These are phyloP conservation scores for Catocala sponsa DNA, from an alignment of 2,888 invertebrate species.

Conservation along the genomic window DNA sequence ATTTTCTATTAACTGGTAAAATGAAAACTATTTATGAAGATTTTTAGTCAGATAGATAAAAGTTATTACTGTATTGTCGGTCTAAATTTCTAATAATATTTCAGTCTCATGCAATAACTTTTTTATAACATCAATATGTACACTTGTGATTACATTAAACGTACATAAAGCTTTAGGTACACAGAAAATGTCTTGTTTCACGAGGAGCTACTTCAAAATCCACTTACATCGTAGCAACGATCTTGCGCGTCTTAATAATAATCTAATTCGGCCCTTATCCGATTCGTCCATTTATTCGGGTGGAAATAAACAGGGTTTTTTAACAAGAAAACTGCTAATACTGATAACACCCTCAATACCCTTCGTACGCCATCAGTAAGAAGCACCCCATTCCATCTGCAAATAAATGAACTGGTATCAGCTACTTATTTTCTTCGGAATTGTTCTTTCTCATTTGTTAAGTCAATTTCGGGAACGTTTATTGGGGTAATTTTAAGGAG, in stretches of 20 bases:
- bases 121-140: background rate
- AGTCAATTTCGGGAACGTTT: slow-evolving; percentile 18
- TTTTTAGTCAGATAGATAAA: too few species aligned
- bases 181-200: slow-evolving; percentile 23
- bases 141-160: slow-evolving; percentile 3
- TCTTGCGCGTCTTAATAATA: slow-evolving; percentile 42
- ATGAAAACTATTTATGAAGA: too few species aligned
- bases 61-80: background rate
- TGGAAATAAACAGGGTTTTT: slow-evolving; percentile 41
- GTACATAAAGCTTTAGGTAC: slow-evolving; percentile 13
- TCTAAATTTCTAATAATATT: background rate
- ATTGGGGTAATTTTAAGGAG: slow-evolving; percentile 8
- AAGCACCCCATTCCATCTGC: slow-evolving; percentile 24
- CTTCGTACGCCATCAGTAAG: slow-evolving; percentile 5
- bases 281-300: slow-evolving; percentile 42
- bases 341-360: slow-evolving; percentile 7
- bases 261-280: slow-evolving; percentile 45
- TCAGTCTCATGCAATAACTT: background rate
- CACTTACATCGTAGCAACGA: slow-evolving; percentile 31
- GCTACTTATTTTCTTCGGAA: slow-evolving; percentile 18
- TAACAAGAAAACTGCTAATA: slow-evolving; percentile 32
- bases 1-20: too few species aligned
- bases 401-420: slow-evolving; percentile 17
- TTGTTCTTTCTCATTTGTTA: slow-evolving; percentile 28
- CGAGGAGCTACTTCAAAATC: slow-evolving; percentile 27